phyloP scores from a whole-genome alignment of 2,113 vertebrate genomes.

The Marmota flaviventris region DNA sequence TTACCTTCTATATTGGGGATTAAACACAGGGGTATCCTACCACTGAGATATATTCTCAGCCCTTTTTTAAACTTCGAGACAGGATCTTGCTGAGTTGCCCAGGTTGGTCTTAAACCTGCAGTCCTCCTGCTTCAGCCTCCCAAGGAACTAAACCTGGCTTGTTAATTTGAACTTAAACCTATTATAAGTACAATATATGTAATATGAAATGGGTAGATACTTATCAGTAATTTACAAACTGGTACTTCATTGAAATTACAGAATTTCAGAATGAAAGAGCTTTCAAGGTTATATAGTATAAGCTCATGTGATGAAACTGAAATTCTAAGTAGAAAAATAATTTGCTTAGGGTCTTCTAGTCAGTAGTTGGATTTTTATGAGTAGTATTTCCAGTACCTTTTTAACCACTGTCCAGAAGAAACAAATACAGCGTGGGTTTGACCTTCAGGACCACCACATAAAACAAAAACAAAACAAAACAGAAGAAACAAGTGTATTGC shows the following conservation, averaged over 20 bases:
- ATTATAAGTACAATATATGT: not conserved
- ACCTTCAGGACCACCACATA: not conserved
- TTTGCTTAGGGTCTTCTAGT: not conserved
- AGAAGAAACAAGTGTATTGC: not conserved
- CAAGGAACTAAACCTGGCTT: too few relatives aligned
- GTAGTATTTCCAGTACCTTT: not conserved
- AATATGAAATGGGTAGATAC: not conserved
- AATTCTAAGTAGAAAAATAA: not conserved
- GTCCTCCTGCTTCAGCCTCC: not conserved
- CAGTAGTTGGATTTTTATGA: not conserved
- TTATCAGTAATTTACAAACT: not conserved
- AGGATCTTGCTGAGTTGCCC: not conserved
- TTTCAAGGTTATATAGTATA: not conserved
- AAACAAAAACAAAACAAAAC: not conserved
- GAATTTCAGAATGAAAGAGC: not conserved
- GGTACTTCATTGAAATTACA: not conserved
- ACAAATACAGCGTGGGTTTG: not conserved
- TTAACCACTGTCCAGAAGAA: not conserved
- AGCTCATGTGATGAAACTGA: not conserved
- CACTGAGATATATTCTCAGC: too few relatives aligned
- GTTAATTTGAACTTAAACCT: not conserved
- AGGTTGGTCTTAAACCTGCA: not conserved
- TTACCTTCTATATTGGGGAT: too few relatives aligned
- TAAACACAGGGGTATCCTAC: too few relatives aligned
- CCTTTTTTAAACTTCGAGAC: not conserved